phyloP scores from a whole-genome alignment of 2,113 vertebrate species.

The Diglossa brunneiventris region DNA sequence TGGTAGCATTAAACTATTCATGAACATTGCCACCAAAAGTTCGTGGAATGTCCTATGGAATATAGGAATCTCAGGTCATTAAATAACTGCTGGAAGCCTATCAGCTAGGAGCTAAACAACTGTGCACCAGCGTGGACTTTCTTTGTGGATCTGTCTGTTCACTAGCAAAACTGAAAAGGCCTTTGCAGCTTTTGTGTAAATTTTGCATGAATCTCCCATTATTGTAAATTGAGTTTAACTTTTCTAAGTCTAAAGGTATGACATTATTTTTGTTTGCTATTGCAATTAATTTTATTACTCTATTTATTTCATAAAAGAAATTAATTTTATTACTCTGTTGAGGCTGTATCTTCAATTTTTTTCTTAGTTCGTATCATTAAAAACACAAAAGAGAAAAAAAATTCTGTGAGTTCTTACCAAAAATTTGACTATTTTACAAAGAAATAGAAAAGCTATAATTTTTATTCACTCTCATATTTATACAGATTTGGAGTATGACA shows the following conservation, averaged over 20 bases:
- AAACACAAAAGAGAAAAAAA: background rate
- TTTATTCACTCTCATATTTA: background rate
- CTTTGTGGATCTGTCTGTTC: background rate
- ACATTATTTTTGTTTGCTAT: background rate
- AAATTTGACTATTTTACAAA: background rate
- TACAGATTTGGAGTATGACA: background rate
- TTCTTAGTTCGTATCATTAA: background rate
- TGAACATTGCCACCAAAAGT: background rate
- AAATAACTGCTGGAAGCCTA: background rate
- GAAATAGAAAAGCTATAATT: accelerated
- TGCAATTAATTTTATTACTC: background rate
- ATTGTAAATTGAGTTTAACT: background rate
- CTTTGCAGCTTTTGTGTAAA: background rate
- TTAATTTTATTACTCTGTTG: background rate
- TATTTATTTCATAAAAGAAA: background rate
- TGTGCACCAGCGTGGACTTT: background rate
- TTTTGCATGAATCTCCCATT: background rate
- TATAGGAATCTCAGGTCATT: background rate
- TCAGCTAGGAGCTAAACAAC: background rate
- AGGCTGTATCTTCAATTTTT: background rate
- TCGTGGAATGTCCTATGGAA: background rate
- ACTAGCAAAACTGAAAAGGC: background rate
- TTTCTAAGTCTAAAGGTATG: background rate
- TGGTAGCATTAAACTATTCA: background rate
- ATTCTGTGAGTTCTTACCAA: background rate